Percentiles rank a stretch among this genome's conserved stretches.
Evolutionary conservation across 2,888 invertebrate genomes (phyloP).

Genomic region (Baronia brevicornis): DNA sequence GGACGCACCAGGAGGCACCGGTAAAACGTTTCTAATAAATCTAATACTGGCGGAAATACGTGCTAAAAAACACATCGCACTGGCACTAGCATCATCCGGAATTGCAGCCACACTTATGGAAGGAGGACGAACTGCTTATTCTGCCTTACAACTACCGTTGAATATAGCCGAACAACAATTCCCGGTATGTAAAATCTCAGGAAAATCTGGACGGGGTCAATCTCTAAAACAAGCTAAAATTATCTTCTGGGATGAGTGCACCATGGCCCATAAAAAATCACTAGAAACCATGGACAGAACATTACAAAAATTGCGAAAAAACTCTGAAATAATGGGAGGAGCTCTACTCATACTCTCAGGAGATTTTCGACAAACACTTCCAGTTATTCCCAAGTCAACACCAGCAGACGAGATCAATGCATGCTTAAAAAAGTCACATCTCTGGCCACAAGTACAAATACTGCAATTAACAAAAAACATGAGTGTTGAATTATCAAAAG

Average conservation of each 20-base stretch:
- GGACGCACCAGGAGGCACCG: slow-evolving; percentile 22
- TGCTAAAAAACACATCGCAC: slow-evolving; percentile 16
- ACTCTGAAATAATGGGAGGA: slow-evolving; percentile 24
- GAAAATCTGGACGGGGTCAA: slow-evolving; percentile 21
- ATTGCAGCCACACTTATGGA: slow-evolving; percentile 22
- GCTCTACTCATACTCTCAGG: slow-evolving; percentile 26
- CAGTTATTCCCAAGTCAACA: slow-evolving; percentile 27
- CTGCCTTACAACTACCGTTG: slow-evolving; percentile 28
- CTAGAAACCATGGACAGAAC: slow-evolving; percentile 24
- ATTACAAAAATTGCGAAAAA: slow-evolving; percentile 25
- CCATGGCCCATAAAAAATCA: slow-evolving; percentile 25
- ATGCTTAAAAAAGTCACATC: slow-evolving; percentile 26
- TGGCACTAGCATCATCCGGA: slow-evolving; percentile 28
- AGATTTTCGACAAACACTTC: slow-evolving; percentile 29
- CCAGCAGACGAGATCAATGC: slow-evolving; percentile 27
- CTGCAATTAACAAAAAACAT: slow-evolving; percentile 22
- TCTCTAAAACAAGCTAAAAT: slow-evolving; percentile 20
- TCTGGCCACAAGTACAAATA: slow-evolving; percentile 25
- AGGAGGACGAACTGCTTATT: slow-evolving; percentile 27
- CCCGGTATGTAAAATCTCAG: slow-evolving; percentile 23
- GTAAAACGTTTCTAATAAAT: slow-evolving; percentile 20
- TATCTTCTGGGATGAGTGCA: slow-evolving; percentile 28
- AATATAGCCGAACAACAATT: slow-evolving; percentile 25
- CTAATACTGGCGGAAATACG: slow-evolving; percentile 19
- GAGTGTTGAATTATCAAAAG: slow-evolving; percentile 19